phyloP scores from a whole-genome alignment of 2,888 invertebrate genomes.

The Rambutsinella grinnellia region DNA sequence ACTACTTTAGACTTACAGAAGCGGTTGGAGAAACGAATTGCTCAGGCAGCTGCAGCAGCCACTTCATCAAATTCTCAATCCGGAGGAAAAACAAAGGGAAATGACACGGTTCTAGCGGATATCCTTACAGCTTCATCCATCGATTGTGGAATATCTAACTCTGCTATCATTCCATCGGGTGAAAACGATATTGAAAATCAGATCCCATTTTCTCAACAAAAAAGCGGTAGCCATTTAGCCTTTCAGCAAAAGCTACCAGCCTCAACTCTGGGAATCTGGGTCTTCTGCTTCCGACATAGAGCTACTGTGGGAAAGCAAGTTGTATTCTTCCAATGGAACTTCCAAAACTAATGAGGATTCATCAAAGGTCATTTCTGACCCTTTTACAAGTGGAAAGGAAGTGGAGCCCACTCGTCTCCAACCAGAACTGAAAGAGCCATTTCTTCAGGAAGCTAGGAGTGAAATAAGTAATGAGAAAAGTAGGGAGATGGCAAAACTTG shows the following conservation, averaged over 20 bases:
- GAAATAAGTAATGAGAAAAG: background rate
- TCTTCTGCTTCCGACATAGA: conserved; percentile 8
- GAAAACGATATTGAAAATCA: conserved; percentile 34
- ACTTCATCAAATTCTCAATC: conserved; percentile 18
- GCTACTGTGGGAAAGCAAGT: conserved; percentile 30
- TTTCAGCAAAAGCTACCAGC: conserved; percentile 1
- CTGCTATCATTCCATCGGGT: background rate
- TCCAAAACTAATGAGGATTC: background rate
- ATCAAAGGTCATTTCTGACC: background rate
- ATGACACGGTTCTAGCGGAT: conserved; percentile 26
- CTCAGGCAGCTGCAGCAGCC: conserved; percentile 52
- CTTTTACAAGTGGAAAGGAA: background rate
- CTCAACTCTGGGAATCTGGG: conserved; percentile 24
- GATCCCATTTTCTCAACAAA: conserved; percentile 38
- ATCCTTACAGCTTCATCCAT: background rate
- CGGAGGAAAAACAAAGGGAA: conserved; percentile 5
- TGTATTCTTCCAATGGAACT: background rate
- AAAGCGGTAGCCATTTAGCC: background rate
- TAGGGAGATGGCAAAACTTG: background rate
- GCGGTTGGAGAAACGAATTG: conserved; percentile 60
- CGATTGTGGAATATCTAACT: conserved; percentile 20
- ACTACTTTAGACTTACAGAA: conserved; percentile 52
- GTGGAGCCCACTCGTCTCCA: background rate
- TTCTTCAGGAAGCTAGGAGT: background rate
- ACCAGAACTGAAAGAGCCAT: background rate